These are phyloP conservation scores for Crenichthys baileyi DNA, from an alignment of 2,797 vertebrate genomes.

Conservation along the genomic window DNA sequence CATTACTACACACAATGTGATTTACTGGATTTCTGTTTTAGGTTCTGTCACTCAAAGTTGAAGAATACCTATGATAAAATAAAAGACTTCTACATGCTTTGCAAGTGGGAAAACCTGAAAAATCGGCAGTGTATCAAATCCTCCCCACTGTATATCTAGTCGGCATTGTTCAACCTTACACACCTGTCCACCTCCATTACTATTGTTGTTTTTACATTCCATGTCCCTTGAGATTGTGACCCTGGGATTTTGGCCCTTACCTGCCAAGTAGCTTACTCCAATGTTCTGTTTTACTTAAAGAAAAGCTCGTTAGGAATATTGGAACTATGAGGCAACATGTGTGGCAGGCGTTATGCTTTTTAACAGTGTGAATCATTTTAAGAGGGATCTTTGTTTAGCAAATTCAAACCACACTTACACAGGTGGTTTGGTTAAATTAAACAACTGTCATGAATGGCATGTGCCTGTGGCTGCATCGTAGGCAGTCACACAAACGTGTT, in stretches of 20 bases:
- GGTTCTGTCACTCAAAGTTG: too few species aligned
- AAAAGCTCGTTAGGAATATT: background rate
- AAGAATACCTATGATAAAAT: too few species aligned
- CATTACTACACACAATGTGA: too few species aligned
- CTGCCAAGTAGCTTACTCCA: background rate
- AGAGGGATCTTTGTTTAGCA: background rate
- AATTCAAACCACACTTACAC: background rate
- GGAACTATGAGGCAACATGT: background rate
- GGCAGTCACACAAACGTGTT: background rate
- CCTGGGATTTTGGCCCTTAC: background rate
- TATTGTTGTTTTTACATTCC: background rate
- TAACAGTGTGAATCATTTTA: background rate
- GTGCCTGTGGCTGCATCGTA: background rate
- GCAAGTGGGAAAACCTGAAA: too few species aligned
- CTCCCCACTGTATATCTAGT: background rate
- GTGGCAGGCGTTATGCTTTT: background rate
- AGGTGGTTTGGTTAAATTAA: background rate
- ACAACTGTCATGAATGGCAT: slow-evolving; percentile 1
- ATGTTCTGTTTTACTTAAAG: background rate
- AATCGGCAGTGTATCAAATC: too few species aligned
- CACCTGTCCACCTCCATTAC: background rate
- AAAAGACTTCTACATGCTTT: too few species aligned
- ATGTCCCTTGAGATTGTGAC: background rate
- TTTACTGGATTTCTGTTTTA: too few species aligned
- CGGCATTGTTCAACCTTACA: too few species aligned